These are phyloP conservation scores for Meteorus sp. DNA, from an alignment of 1,140 invertebrate species.

Conservation along the genomic window DNA sequence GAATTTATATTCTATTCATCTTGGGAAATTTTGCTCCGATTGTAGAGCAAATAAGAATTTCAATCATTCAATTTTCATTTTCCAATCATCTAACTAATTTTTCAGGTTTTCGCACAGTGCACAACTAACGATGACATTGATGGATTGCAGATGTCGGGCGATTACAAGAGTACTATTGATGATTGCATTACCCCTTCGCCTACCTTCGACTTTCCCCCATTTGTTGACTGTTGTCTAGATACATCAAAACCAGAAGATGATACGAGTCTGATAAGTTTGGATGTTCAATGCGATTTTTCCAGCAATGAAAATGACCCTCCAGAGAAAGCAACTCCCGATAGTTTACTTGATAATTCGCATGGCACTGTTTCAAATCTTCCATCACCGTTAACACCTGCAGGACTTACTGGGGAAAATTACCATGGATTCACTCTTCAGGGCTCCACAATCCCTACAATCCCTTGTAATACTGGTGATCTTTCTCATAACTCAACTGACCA, in stretches of 20 bases:
- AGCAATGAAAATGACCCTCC: constrained; percentile 40
- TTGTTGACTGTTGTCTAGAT: constrained; percentile 49
- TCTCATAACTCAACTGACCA: constrained; percentile 44
- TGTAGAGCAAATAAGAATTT: too few relatives aligned
- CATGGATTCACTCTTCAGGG: constrained; percentile 71
- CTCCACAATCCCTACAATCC: constrained; percentile 71
- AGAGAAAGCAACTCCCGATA: constrained; percentile 40
- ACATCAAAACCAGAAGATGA: constrained; percentile 49
- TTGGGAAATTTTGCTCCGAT: too few relatives aligned
- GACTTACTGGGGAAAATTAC: constrained; percentile 56
- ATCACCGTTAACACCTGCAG: constrained; percentile 61
- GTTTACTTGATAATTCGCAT: constrained; percentile 59
- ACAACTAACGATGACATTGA: constrained; percentile 36
- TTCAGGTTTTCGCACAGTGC: constrained; percentile 39
- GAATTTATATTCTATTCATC: constrained; percentile 30
- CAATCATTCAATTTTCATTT: not conserved
- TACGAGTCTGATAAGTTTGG: constrained; percentile 61
- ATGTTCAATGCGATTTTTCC: constrained; percentile 55
- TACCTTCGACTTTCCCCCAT: constrained; percentile 54
- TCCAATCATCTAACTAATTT: not conserved
- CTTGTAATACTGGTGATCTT: constrained; percentile 69
- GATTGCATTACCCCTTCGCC: constrained; percentile 55
- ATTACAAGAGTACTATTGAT: constrained; percentile 45
- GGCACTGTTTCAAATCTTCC: constrained; percentile 63
- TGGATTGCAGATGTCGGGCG: constrained; percentile 31